These are phyloP conservation scores for Pocillopora grandis DNA, from an alignment of 92 coral and sea anemone species.

Conservation along the genomic window DNA sequence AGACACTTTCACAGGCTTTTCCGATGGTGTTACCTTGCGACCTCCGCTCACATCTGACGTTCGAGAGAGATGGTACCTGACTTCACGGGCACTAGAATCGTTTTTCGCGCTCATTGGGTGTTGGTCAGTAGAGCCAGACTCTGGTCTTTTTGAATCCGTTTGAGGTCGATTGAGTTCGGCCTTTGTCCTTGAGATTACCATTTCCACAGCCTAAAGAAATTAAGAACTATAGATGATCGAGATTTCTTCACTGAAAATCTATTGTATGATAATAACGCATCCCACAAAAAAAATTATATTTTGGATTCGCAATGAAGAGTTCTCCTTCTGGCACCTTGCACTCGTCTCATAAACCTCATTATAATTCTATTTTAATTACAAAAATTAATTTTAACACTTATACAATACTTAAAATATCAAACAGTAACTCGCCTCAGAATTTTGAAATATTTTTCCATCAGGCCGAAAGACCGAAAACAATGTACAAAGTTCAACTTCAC, in stretches of 20 bases:
- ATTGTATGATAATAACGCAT: background rate
- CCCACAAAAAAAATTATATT: no score
- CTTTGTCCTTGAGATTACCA: conserved; percentile 76
- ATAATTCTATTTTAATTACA: no score
- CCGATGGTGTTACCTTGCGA: conserved; percentile 25
- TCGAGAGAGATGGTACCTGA: conserved; percentile 38
- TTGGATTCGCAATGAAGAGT: no score
- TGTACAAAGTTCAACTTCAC: no score
- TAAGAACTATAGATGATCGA: conserved; percentile 5
- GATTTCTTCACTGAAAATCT: background rate
- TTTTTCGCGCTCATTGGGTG: conserved; percentile 4
- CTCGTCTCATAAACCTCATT: no score
- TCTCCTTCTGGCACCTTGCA: no score
- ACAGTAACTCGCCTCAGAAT: no score
- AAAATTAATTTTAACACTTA: no score
- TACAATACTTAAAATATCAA: no score
- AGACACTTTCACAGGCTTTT: conserved; percentile 12
- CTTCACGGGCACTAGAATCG: conserved; percentile 35
- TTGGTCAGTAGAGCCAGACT: conserved; percentile 13
- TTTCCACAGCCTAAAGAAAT: conserved; percentile 74
- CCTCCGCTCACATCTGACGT: conserved; percentile 31
- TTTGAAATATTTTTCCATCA: no score
- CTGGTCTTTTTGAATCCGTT: conserved; percentile 27
- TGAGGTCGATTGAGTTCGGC: conserved; percentile 66
- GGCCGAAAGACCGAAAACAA: no score